Evolutionary conservation across 2,113 vertebrate genomes (phyloP).

Genomic region (Neogobius melanostomus): DNA sequence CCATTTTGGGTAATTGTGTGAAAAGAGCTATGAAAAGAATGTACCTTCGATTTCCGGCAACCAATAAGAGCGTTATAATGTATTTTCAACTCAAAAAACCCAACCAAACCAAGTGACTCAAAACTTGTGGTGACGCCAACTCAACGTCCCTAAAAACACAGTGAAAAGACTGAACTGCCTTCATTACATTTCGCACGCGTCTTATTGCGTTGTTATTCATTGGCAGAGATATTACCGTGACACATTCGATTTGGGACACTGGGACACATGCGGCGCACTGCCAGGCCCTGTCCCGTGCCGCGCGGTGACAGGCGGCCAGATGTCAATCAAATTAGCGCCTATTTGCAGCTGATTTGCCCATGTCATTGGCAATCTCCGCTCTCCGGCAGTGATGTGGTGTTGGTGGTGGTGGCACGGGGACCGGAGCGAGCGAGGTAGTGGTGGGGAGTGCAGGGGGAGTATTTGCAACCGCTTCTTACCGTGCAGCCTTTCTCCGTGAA

Average conservation of each 20-base stretch:
- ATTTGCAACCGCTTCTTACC: constrained; percentile 71
- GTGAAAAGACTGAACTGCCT: background rate
- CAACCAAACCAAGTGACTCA: no score
- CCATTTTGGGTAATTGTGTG: no score
- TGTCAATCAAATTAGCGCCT: constrained; percentile 99
- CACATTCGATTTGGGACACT: constrained; percentile 3
- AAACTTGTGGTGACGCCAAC: no score
- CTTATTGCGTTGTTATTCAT: background rate
- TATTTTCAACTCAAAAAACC: no score
- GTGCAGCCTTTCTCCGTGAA: constrained; percentile 89
- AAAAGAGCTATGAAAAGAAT: no score
- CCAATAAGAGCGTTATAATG: no score
- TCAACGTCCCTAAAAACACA: no score
- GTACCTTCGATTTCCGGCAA: no score
- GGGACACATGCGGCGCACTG: constrained; percentile 45
- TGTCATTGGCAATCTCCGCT: constrained; percentile 99
- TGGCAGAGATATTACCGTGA: constrained; percentile 1
- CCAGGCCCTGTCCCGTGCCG: constrained; percentile 87
- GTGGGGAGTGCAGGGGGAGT: constrained; percentile 30
- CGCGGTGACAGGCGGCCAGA: constrained; percentile 96
- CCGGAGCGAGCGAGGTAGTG: constrained; percentile 75
- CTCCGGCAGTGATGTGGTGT: constrained; percentile 89
- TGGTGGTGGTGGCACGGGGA: constrained; percentile 83
- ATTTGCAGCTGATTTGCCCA: constrained; percentile 99
- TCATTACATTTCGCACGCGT: background rate